A percentile compares a stretch with the other conserved stretches of the same genome.
phyloP scores from a whole-genome alignment of 1,140 invertebrate species.

The Pantala flavescens region DNA sequence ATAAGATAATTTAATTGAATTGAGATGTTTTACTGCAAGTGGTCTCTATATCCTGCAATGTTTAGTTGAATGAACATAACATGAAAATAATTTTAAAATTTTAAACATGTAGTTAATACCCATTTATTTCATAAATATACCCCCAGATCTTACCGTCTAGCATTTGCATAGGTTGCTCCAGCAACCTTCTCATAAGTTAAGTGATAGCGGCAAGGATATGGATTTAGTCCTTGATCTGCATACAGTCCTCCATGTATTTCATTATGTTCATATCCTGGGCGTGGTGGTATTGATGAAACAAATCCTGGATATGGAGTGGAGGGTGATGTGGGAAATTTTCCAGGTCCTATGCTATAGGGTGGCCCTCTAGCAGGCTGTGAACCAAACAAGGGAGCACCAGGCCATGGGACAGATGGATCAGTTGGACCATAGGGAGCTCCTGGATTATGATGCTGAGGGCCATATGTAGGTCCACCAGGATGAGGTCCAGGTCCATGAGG shows the following conservation, averaged over 20 bases:
- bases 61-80: background rate
- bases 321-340: background rate
- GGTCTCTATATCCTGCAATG: background rate
- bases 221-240: conserved; percentile 25
- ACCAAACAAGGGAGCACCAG: background rate
- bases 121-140: no score
- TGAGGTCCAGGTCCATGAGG: background rate
- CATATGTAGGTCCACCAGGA: background rate
- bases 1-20: background rate
- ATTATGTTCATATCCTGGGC: conserved; percentile 3
- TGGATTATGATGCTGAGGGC: background rate
- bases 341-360: background rate
- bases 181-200: conserved; percentile 37
- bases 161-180: conserved; percentile 31
- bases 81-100: no score
- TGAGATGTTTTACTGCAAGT: background rate
- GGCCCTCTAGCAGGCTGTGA: background rate
- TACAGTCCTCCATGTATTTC: conserved; percentile 21
- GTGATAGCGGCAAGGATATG: conserved; percentile 29
- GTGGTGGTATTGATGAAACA: conserved; percentile 9
- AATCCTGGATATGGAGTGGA: background rate
- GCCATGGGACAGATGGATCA: background rate
- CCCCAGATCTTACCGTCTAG: conserved; percentile 26
- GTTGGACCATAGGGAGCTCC: background rate
- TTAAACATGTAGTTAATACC: no score